Conservation (phyloP, 2,888 invertebrate genomes). For the Apotomis turbidana region DNA sequence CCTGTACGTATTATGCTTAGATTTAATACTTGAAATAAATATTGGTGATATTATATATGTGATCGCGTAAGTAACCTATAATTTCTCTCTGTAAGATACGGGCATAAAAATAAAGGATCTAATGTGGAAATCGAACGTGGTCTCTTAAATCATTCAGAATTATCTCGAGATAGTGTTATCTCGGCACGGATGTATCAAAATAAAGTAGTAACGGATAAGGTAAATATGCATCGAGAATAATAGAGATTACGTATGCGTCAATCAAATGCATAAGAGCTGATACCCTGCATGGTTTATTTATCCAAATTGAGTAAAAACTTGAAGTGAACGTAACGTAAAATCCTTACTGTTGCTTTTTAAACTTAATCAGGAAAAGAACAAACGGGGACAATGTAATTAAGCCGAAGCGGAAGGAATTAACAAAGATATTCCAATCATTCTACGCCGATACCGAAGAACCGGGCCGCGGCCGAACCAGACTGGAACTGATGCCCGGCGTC, state of each 20-base stretch:
- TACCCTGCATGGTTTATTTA: too few species aligned
- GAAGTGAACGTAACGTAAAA: too few species aligned
- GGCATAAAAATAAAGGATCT: background rate
- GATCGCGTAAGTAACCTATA: background rate
- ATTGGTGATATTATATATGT: conserved; percentile 10
- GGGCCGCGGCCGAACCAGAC: conserved; percentile 69
- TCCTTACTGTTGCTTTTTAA: conserved; percentile 8
- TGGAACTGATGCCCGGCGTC: conserved; percentile 65
- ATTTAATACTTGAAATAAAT: conserved; percentile 16
- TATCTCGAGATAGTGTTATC: conserved; percentile 24
- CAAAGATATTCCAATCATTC: conserved; percentile 60
- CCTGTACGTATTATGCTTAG: conserved; percentile 2
- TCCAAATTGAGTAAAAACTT: too few species aligned
- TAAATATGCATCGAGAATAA: background rate
- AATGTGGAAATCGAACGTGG: background rate
- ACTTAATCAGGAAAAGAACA: background rate
- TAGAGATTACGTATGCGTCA: too few species aligned
- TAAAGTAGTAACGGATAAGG: background rate
- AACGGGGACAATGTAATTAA: conserved; percentile 39
- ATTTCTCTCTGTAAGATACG: background rate
- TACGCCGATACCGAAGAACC: conserved; percentile 57
- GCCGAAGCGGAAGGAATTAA: conserved; percentile 49
- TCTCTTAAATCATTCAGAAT: conserved; percentile 15
- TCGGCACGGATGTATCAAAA: background rate
- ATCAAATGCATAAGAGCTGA: too few species aligned